A percentile compares a stretch with the other conserved stretches of the same genome.
Conservation (phyloP, 2,888 invertebrate genomes). For the Eudasyphora cyanicolor region DNA sequence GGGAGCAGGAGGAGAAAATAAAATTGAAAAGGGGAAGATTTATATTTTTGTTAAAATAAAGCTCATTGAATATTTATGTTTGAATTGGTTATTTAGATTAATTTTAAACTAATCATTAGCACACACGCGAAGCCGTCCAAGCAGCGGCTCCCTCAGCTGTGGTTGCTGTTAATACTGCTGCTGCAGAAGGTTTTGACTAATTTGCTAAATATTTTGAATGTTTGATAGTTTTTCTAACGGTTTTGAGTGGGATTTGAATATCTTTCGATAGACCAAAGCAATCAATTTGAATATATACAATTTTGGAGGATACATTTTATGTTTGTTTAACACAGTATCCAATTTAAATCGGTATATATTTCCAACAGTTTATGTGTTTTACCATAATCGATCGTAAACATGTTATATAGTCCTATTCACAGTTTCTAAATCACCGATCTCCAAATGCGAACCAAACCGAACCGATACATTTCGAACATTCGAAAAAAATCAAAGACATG, state of each 20-base stretch:
- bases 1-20: background rate
- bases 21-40: background rate
- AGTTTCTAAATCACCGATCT: background rate
- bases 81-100: constrained; percentile 17
- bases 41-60: constrained; percentile 3
- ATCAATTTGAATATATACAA: background rate
- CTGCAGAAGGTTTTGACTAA: background rate
- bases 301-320: background rate
- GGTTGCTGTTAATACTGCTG: background rate
- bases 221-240: background rate
- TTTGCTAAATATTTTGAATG: constrained; percentile 8
- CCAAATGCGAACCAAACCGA: background rate
- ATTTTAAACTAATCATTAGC: constrained; percentile 18
- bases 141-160: background rate
- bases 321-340: background rate
- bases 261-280: background rate
- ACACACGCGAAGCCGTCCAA: no score
- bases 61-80: constrained; percentile 25
- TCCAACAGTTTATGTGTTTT: background rate
- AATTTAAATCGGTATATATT: no score
- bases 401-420: background rate
- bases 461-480: no score
- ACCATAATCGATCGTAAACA: background rate
- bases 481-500: no score
- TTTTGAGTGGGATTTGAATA: constrained; percentile 1